Evolutionary conservation across 2,113 vertebrate species (phyloP).

Genomic region (Leucosticte australis): DNA sequence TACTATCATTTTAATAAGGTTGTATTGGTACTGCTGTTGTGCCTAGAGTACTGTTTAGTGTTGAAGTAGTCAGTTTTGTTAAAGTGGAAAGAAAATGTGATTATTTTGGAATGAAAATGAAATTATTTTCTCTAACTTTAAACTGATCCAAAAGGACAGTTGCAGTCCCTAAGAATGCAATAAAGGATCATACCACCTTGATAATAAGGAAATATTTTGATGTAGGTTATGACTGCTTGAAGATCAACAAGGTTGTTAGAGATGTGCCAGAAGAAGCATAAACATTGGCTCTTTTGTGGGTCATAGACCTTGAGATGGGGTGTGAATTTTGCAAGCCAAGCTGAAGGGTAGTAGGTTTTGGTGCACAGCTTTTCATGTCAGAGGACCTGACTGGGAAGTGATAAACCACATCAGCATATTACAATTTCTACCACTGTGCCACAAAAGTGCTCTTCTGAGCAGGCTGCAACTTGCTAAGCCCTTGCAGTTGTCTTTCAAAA

Average conservation of each 20-base stretch:
- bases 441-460: neutral
- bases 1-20: neutral
- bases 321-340: neutral
- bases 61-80: neutral
- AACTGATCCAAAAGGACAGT: neutral
- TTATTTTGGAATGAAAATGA: neutral
- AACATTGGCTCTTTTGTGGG: neutral
- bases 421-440: neutral
- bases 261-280: neutral
- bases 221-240: neutral
- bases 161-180: neutral
- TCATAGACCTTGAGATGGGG: neutral
- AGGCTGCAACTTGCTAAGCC: neutral
- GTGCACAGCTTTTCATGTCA: neutral
- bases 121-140: neutral
- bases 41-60: neutral
- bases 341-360: neutral
- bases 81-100: neutral
- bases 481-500: neutral
- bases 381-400: neutral
- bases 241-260: neutral
- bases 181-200: neutral
- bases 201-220: neutral
- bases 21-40: neutral
- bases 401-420: neutral